These are phyloP conservation scores for Oreonectes daqikongensis DNA, from an alignment of 2,797 vertebrate species.

Conservation along the genomic window DNA sequence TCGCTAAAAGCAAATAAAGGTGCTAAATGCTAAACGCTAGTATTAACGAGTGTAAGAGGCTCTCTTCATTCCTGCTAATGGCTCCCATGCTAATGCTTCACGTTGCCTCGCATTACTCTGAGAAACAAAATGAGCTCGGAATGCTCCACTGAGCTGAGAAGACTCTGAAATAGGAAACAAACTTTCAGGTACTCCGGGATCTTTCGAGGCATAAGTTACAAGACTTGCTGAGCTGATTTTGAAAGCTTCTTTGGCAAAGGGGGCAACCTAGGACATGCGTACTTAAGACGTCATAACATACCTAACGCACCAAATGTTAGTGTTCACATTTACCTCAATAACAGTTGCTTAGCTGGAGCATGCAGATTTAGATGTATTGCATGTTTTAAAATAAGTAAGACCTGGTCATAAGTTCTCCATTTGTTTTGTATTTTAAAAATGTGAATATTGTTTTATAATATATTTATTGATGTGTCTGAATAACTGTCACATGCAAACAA, in stretches of 20 bases:
- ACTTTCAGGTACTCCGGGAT: conserved; percentile 27
- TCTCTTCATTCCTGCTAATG: conserved; percentile 43
- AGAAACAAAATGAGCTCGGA: conserved; percentile 49
- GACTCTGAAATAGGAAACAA: conserved; percentile 45
- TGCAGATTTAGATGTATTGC: not conserved
- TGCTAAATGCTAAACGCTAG: conserved; percentile 31
- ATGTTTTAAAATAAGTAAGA: too few species aligned
- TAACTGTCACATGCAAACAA: too few species aligned
- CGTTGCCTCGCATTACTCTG: conserved; percentile 34
- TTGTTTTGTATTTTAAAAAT: too few species aligned
- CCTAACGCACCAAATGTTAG: not conserved
- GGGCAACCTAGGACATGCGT: conserved; percentile 8
- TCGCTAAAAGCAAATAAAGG: conserved; percentile 38
- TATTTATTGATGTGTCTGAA: too few species aligned
- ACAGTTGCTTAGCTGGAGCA: not conserved
- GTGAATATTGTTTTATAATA: too few species aligned
- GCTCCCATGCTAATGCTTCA: conserved; percentile 47
- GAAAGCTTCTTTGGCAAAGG: conserved; percentile 18
- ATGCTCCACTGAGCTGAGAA: conserved; percentile 49
- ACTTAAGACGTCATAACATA: not conserved
- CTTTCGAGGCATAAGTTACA: conserved; percentile 41
- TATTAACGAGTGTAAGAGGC: conserved; percentile 39
- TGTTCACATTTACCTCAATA: not conserved
- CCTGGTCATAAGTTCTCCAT: too few species aligned
- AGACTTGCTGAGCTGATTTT: conserved; percentile 19